Evolutionary conservation across 2,888 invertebrate species (phyloP).

Genomic region (Dascillus cervinus): DNA sequence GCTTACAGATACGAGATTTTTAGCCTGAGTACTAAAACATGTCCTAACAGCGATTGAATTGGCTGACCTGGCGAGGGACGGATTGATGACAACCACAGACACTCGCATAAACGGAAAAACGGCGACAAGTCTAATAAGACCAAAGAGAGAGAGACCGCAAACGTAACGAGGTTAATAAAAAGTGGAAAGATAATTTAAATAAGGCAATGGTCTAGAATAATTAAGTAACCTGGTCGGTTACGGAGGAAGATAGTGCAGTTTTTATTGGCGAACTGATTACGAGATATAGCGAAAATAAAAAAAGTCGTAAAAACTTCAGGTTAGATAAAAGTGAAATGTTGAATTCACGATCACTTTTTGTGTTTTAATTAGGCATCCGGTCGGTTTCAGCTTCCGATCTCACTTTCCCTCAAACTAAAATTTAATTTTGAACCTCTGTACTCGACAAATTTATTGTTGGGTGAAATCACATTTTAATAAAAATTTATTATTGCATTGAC

Average conservation of each 20-base stretch:
- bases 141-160: constrained; percentile 6
- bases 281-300: constrained; percentile 18
- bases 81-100: constrained; percentile 16
- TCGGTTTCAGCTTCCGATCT: no score
- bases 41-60: constrained; percentile 25
- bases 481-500: no score
- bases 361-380: no score
- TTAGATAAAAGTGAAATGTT: constrained; percentile 8
- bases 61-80: constrained; percentile 17
- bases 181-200: constrained; percentile 13
- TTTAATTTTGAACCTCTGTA: no score
- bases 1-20: constrained; percentile 18
- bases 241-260: constrained; percentile 17
- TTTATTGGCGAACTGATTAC: constrained; percentile 18
- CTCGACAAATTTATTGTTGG: no score
- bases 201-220: constrained; percentile 16
- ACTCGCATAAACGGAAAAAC: constrained; percentile 18
- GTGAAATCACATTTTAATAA: no score
- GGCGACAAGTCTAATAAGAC: constrained; percentile 7
- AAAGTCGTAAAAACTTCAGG: constrained; percentile 13
- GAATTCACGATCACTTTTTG: no score
- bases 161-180: constrained; percentile 7
- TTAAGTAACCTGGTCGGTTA: constrained; percentile 15
- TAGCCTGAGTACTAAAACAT: constrained; percentile 27
- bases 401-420: no score